These are phyloP conservation scores for Mastomys natalensis DNA, from an alignment of 2,113 vertebrate species.

Conservation along the genomic window DNA sequence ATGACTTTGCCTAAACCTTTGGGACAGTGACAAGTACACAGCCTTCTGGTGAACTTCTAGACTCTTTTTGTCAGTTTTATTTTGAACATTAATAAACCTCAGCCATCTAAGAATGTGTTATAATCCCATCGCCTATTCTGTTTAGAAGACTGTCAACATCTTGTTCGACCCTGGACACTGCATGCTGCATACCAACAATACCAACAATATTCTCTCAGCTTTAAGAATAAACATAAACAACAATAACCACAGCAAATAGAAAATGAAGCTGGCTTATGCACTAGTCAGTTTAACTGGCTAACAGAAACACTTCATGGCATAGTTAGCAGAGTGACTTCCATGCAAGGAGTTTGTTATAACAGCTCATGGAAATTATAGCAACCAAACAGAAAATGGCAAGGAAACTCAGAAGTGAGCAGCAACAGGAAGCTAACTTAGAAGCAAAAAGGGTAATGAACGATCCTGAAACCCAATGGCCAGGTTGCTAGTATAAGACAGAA, in stretches of 20 bases:
- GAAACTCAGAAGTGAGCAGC: neutral
- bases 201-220: neutral
- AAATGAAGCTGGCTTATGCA: neutral
- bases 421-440: neutral
- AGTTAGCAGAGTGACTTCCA: neutral
- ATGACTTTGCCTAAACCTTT: conserved; percentile 5
- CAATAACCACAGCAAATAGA: neutral
- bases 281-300: neutral
- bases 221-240: neutral
- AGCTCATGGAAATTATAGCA: neutral
- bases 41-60: conserved; percentile 20
- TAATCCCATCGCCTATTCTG: neutral
- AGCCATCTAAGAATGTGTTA: neutral
- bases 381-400: neutral
- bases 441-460: neutral
- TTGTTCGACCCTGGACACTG: neutral
- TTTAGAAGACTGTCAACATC: conserved; percentile 20
- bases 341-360: neutral
- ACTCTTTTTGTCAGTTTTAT: neutral
- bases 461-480: neutral
- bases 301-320: neutral
- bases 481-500: neutral
- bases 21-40: neutral
- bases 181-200: neutral
- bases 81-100: conserved; percentile 8